Conservation (phyloP, 2,888 invertebrate genomes). For the Dryobota labecula region DNA sequence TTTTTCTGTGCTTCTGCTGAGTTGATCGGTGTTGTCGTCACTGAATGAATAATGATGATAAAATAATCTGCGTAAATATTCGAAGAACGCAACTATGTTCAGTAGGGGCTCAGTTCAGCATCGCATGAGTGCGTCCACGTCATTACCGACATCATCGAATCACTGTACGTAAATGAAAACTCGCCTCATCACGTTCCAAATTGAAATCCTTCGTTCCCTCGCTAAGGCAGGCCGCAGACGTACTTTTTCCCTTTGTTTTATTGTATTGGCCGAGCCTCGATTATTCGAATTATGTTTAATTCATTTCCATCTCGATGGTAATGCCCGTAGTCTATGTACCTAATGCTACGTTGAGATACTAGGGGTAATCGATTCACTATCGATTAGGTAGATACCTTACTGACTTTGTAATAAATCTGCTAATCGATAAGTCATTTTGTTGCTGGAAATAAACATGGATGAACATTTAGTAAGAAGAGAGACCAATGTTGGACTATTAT, state of each 20-base stretch:
- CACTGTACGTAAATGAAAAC: slow-evolving; percentile 86
- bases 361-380: slow-evolving; percentile 66
- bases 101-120: slow-evolving; percentile 51
- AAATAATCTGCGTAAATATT: slow-evolving; percentile 53
- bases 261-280: slow-evolving; percentile 87
- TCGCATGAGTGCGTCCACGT: slow-evolving; percentile 70
- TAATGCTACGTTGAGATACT: slow-evolving; percentile 68
- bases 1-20: slow-evolving; percentile 45
- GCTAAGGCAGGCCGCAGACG: slow-evolving; percentile 81
- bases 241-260: slow-evolving; percentile 88
- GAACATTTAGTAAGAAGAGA: not conserved
- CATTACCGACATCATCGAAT: slow-evolving; percentile 78
- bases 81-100: slow-evolving; percentile 56
- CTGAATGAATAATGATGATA: slow-evolving; percentile 52
- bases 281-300: slow-evolving; percentile 90
- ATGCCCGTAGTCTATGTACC: slow-evolving; percentile 77
- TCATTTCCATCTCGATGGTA: slow-evolving; percentile 88
- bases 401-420: slow-evolving; percentile 24
- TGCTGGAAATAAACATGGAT: not conserved
- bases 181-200: slow-evolving; percentile 90
- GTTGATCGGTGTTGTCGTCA: slow-evolving; percentile 25
- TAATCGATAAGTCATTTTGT: slow-evolving; percentile 19
- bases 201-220: slow-evolving; percentile 89
- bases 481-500: not conserved
- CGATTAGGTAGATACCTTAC: slow-evolving; percentile 41